phyloP scores from a whole-genome alignment of 2,113 vertebrate species.

The Microcebus ravelobensis region DNA sequence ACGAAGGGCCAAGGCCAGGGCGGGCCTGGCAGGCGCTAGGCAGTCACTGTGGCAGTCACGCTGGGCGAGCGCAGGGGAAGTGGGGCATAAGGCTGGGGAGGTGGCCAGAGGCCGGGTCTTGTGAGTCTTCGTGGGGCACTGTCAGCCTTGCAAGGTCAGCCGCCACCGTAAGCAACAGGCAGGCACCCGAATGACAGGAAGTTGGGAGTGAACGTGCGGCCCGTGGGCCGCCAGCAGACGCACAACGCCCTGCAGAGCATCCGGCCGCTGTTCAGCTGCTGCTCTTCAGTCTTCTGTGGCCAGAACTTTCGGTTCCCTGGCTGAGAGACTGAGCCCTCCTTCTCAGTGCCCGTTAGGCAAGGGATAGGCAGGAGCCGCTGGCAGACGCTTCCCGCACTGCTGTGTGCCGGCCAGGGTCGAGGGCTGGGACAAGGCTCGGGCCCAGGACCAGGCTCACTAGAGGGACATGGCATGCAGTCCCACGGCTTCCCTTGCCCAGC shows the following conservation, averaged over 20 bases:
- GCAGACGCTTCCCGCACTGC: not conserved
- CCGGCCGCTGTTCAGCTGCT: not conserved
- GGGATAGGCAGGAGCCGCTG: not conserved
- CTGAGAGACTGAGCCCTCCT: not conserved
- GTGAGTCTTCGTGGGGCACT: accelerated
- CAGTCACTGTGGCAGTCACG: not conserved
- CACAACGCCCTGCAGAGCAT: not conserved
- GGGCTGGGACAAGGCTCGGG: not conserved
- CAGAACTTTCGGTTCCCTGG: not conserved
- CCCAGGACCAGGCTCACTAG: not conserved
- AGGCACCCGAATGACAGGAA: not conserved
- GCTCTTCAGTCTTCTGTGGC: not conserved
- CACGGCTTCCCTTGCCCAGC: not conserved
- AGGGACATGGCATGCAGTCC: not conserved
- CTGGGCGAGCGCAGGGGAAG: not conserved
- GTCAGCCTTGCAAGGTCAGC: not conserved
- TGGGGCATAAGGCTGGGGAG: not conserved
- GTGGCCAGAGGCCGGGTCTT: not conserved
- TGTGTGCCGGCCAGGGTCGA: not conserved
- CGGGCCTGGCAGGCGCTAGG: not conserved
- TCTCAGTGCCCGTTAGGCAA: not conserved
- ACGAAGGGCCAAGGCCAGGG: accelerated
- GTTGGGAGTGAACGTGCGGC: not conserved
- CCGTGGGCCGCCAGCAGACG: too few species aligned
- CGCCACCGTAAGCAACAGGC: not conserved